Percentiles rank a stretch among this genome's conserved stretches.
phyloP scores from a whole-genome alignment of 2,888 invertebrate species.

The Perizoma affinitatum region DNA sequence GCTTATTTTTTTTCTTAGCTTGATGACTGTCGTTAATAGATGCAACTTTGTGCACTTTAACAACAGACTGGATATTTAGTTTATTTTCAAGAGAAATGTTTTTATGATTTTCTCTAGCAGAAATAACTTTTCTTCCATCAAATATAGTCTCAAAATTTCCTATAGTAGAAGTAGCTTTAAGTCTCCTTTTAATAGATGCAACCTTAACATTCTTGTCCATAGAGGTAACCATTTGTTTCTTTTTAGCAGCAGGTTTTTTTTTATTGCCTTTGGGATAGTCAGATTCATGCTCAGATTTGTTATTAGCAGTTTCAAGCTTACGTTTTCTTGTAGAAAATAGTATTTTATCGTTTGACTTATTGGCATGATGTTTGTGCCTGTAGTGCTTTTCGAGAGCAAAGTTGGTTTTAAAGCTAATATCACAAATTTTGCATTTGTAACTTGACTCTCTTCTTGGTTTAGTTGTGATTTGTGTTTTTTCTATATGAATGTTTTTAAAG shows the following conservation, averaged over 20 bases:
- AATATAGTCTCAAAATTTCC: not conserved
- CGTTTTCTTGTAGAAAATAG: not conserved
- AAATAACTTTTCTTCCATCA: slow-evolving; percentile 1
- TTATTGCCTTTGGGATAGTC: too few species aligned
- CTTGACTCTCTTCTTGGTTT: slow-evolving; percentile 2
- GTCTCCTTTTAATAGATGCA: not conserved
- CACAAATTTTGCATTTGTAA: slow-evolving; percentile 13
- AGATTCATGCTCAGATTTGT: not conserved
- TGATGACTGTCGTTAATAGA: not conserved
- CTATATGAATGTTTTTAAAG: slow-evolving; percentile 40
- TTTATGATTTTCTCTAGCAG: not conserved
- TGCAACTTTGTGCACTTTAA: not conserved
- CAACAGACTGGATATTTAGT: not conserved
- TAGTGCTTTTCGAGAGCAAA: slow-evolving; percentile 9
- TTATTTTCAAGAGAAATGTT: not conserved
- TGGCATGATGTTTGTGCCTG: slow-evolving; percentile 3
- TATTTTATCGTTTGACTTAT: not conserved
- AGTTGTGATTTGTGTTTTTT: slow-evolving; percentile 2
- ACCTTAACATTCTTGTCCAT: not conserved
- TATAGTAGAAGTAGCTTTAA: not conserved
- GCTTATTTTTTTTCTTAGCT: not conserved
- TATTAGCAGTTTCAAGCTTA: not conserved
- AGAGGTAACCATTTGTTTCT: too few species aligned
- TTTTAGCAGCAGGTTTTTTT: too few species aligned
- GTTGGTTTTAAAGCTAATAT: slow-evolving; percentile 5